Evolutionary conservation across 2,888 invertebrate species (phyloP), one percentile per base, ranked within the genome.

Genomic region (Diploptera punctata): DNA sequence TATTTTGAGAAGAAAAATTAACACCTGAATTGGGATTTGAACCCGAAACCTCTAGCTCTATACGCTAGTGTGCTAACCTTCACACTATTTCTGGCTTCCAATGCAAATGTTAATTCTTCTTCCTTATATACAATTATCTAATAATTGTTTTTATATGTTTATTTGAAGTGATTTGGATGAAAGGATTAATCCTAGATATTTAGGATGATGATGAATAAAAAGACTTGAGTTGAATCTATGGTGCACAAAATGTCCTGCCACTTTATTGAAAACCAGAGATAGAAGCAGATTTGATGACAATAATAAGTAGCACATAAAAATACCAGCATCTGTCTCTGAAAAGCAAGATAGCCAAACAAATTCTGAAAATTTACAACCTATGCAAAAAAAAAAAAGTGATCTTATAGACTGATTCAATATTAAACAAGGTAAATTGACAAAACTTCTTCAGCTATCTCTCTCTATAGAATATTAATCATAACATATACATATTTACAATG

Each of bases 301-400:
- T 38, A 18, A 65, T 47, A 65, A 65, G 65, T 38, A 47, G 44
- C 65, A 65, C 65, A 65, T 65, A 65, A 65, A 65, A 65, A 65
- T 65, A 65, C 29, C n/a, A 38, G 26, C 47, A 26, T 29, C 26
- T 24, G 9, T 47, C 47, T 47, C 38, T 57, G 29, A 31, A 57
- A 57, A n/a, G n/a, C 13, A 52, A 26, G 29, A 29, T 24, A 57
- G 57, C 26, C 29, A n/a, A 16, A 7, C 13, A 57, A 57, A 7
- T 18, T 57, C 57, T 57, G 57, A 57, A 57, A 57, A 3, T n/a
- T 13, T 29, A 24, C n/a, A n/a, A 29, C 33, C 10, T 33, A 7
- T 33, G 5, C 10, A 7, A 33, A n/a, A n/a, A n/a, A n/a, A n/a
- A 7, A 33, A 10, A 33, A 33, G 33, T 33, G 7, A 33, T 33